Base-by-base conservation (phyloP, 2,888 invertebrate species). In the Dichetophora obliterata region DNA sequence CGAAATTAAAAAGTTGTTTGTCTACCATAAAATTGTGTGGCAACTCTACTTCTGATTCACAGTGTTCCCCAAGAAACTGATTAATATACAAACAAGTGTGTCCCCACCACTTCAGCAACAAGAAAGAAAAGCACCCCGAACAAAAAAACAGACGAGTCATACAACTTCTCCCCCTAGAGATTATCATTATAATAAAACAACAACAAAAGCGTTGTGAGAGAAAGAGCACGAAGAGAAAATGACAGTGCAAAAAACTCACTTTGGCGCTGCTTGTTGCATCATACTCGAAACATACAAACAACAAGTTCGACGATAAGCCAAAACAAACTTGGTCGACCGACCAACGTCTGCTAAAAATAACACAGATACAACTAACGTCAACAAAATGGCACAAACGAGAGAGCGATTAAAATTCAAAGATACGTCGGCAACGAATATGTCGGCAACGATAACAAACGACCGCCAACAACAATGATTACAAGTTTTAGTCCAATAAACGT, bases 401-500 rank as follows among this genome's bases (percentile, higher is more conserved):
- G 63, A 75, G 75, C 74, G 73, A 65, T 74, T 74, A 52, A 78
- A 76, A 75, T 78, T 69, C 74, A 73, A 75, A 34, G 78, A 63
- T 70, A 78, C 54, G 61, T 54, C 14, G 61, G 54, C 14, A 37
- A 52, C 63, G n/a, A 68, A 63, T 63, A 54, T 24, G 54, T 16
- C 74, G 50, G 69, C 69, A 70, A 61, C 70, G 61, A 43, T 52
- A 50, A 34, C 54, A 24, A 66, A 22, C 50, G 73, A 57, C 59
- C 72, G 72, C 82, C 86, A 83, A 76, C 76, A 75, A 85, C 84
- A 84, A 82, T 85, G 85, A 85, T 85, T 86, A 85, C 84, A 84
- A 85, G 84, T 84, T 85, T 85, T 84, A 83, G 84, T 83, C 85
- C 85, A 84, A 85, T 85, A 85, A 85, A 85, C 83, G 82, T 84